Evolutionary conservation across 2,797 vertebrate genomes (phyloP).

Genomic region (Sebastes nivosus): DNA sequence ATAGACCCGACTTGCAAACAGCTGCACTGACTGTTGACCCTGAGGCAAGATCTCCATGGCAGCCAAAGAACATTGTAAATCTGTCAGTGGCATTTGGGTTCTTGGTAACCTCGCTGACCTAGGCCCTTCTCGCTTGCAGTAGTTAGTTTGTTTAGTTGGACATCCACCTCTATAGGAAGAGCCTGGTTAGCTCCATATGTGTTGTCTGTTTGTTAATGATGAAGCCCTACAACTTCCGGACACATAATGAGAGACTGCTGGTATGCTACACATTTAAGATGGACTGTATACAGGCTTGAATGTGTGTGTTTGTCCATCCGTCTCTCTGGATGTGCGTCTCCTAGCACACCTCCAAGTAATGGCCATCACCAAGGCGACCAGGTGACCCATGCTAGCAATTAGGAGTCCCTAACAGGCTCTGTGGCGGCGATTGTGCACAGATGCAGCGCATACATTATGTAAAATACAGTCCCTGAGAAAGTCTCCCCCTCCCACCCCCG

Average conservation of each 20-base stretch:
- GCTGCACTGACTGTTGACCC: conserved; percentile 23
- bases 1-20: conserved; percentile 7
- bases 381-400: conserved; percentile 79
- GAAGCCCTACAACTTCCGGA: conserved; percentile 27
- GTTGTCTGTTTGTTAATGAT: conserved; percentile 41
- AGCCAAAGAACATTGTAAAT: conserved; percentile 10
- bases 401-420: conserved; percentile 68
- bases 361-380: conserved; percentile 72
- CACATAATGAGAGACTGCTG: conserved; percentile 45
- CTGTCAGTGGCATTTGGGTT: conserved; percentile 24
- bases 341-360: conserved; percentile 63
- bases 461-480: conserved; percentile 67
- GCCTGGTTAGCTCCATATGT: conserved; percentile 8
- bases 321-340: conserved; percentile 10
- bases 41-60: conserved; percentile 12
- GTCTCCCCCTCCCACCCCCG: conserved; percentile 16
- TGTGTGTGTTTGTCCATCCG: conserved; percentile 14
- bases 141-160: conserved; percentile 15
- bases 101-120: conserved; percentile 7
- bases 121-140: not conserved
- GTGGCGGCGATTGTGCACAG: conserved; percentile 55
- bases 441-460: conserved; percentile 71
- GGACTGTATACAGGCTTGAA: not conserved
- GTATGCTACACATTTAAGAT: not conserved
- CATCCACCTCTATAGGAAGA: conserved; percentile 1